Conservation (phyloP, 1,140 invertebrate genomes). For the Magallana ariakensis region DNA sequence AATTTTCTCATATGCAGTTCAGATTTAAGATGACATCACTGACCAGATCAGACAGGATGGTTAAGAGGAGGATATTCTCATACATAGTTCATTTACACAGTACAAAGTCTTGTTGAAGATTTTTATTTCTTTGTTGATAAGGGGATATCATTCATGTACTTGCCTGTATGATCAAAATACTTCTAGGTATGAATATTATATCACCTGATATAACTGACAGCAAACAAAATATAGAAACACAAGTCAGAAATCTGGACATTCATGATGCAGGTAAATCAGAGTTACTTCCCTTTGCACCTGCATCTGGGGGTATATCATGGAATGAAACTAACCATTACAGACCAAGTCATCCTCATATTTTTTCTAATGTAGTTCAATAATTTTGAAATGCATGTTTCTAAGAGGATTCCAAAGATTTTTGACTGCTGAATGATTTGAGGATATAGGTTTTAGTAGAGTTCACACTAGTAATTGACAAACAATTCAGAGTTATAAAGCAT, state of each 20-base stretch:
- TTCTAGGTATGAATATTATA: too few relatives aligned
- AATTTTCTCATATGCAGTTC: too few relatives aligned
- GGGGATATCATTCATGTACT: conserved; percentile 15
- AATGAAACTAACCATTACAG: too few relatives aligned
- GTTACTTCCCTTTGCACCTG: conserved; percentile 15
- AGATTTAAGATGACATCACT: too few relatives aligned
- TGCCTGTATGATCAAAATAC: too few relatives aligned
- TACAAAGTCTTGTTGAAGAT: too few relatives aligned
- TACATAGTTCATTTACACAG: too few relatives aligned
- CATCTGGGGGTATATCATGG: neutral
- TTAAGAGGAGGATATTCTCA: too few relatives aligned
- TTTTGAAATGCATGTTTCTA: neutral
- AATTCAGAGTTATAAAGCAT: neutral
- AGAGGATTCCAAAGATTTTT: neutral
- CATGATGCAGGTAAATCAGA: conserved; percentile 18
- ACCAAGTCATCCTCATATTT: too few relatives aligned
- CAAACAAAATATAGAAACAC: conserved; percentile 27
- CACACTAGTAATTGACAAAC: too few relatives aligned
- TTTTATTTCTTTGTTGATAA: neutral
- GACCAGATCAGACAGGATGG: too few relatives aligned
- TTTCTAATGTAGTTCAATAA: neutral
- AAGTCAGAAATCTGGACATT: conserved; percentile 7
- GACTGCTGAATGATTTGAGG: neutral
- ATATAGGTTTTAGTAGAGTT: neutral
- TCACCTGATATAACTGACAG: neutral